Conservation (phyloP, 2,113 vertebrate genomes). For the Lamprologus callipterus region DNA sequence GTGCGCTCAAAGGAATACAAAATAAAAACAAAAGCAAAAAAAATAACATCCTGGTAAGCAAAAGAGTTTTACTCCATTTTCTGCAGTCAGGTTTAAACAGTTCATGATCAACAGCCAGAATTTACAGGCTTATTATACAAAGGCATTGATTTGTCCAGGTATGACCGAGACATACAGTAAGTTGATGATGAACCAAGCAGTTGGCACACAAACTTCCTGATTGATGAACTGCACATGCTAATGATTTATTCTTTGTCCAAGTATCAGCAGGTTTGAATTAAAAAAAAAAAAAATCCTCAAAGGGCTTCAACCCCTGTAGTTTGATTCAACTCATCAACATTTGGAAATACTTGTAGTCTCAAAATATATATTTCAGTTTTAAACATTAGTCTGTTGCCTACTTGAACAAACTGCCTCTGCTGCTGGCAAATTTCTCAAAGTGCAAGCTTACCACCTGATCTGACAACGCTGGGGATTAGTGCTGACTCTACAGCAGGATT, state of each 20-base stretch:
- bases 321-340: not conserved
- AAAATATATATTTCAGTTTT: not conserved
- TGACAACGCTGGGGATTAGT: not conserved
- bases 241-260: not conserved
- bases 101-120: slow-evolving; percentile 32
- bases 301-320: not conserved
- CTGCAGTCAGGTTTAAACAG: slow-evolving; percentile 31
- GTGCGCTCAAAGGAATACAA: not conserved
- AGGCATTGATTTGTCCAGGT: slow-evolving; percentile 51
- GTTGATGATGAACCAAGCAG: slow-evolving; percentile 7
- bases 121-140: slow-evolving; percentile 51
- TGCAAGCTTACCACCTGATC: not conserved
- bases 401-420: not conserved
- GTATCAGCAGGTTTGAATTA: slow-evolving; percentile 1
- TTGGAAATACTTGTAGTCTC: not conserved
- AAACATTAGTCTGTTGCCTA: not conserved
- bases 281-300: not conserved
- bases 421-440: not conserved
- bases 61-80: slow-evolving; percentile 41
- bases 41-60: slow-evolving; percentile 23
- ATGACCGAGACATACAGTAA: slow-evolving; percentile 38
- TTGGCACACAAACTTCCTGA: not conserved
- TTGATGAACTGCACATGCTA: slow-evolving; percentile 32
- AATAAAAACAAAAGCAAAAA: not conserved
- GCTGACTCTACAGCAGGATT: not conserved